Evolutionary conservation across 2,113 vertebrate genomes (phyloP).

Genomic region (Hassar affinis): DNA sequence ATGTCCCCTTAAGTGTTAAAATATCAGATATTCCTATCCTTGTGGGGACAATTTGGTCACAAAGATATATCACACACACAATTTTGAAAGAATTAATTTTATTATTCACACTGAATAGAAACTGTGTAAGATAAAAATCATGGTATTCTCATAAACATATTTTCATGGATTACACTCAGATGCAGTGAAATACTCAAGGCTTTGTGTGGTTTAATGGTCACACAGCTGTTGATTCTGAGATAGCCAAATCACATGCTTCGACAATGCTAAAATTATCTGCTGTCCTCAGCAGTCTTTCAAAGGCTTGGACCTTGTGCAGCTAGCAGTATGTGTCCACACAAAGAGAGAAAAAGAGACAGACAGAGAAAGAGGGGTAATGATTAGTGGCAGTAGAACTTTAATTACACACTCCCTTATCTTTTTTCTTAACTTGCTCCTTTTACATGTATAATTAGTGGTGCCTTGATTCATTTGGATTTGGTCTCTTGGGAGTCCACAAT

Average conservation of each 20-base stretch:
- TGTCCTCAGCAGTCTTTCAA: constrained; percentile 3
- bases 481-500: constrained; percentile 17
- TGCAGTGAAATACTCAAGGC: neutral
- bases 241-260: constrained; percentile 37
- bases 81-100: too few relatives aligned
- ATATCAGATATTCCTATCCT: too few relatives aligned
- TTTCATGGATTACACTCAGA: neutral
- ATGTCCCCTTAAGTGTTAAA: too few relatives aligned
- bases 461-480: constrained; percentile 34
- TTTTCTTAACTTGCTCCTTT: constrained; percentile 10
- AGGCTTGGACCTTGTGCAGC: constrained; percentile 11
- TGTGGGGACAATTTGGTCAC: too few relatives aligned
- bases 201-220: constrained; percentile 18
- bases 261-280: constrained; percentile 37
- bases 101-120: too few relatives aligned
- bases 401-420: constrained; percentile 50
- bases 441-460: constrained; percentile 29
- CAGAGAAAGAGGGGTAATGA: constrained; percentile 2
- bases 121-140: neutral
- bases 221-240: constrained; percentile 34
- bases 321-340: neutral
- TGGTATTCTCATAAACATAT: neutral
- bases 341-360: neutral
- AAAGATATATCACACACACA: too few relatives aligned
- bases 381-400: constrained; percentile 41